A percentile compares a stretch with the other conserved stretches of the same genome.
Evolutionary conservation across 2,797 vertebrate genomes (phyloP).

Genomic region (Semotilus atromaculatus): DNA sequence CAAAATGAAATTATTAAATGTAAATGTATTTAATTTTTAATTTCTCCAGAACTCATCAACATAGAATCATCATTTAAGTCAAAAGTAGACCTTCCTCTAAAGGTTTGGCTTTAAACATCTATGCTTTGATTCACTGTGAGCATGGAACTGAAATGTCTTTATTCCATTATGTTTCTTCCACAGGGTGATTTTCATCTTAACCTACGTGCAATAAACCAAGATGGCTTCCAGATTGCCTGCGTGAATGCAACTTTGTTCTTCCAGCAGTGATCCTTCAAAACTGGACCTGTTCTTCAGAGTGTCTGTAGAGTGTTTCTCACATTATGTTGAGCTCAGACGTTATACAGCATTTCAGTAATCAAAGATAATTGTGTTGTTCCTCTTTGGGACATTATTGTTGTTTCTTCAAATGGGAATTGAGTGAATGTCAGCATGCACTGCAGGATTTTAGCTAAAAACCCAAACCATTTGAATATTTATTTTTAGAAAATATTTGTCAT

Average conservation of each 20-base stretch:
- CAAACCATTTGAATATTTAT: not conserved
- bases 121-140: not conserved
- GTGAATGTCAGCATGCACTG: not conserved
- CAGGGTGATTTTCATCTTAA: conserved; percentile 38
- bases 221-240: conserved; percentile 51
- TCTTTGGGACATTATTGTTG: not conserved
- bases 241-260: conserved; percentile 41
- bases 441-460: not conserved
- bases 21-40: not conserved
- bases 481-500: not conserved
- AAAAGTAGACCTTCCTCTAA: not conserved
- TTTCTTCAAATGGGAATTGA: not conserved
- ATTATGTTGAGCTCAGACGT: not conserved
- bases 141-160: not conserved
- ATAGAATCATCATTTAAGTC: conserved; percentile 1
- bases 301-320: not conserved
- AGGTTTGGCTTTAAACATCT: conserved; percentile 33
- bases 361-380: not conserved
- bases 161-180: not conserved
- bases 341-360: not conserved
- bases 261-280: conserved; percentile 5
- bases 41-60: conserved; percentile 36
- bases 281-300: not conserved
- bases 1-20: not conserved
- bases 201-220: conserved; percentile 45